These are phyloP conservation scores for Sphaerodactylus townsendi DNA, from an alignment of 2,113 vertebrate species.

Conservation along the genomic window DNA sequence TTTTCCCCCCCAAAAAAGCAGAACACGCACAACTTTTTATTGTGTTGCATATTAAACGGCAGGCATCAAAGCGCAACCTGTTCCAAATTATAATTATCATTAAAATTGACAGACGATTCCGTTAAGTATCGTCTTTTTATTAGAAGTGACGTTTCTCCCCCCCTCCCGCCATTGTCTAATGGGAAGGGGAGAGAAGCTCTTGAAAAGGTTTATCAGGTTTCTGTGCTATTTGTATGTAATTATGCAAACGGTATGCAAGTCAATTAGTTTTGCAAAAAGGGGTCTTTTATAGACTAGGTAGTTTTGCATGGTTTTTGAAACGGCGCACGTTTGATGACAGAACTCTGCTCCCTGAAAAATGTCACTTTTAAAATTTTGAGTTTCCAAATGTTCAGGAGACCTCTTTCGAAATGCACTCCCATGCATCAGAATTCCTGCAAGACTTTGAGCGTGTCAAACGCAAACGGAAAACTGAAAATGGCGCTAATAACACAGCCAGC, in stretches of 20 bases:
- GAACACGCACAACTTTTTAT: background rate
- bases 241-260: background rate
- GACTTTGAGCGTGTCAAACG: slow-evolving; percentile 12
- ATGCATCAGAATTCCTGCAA: background rate
- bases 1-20: background rate
- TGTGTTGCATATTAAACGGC: background rate
- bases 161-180: background rate
- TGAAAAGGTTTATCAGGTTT: background rate
- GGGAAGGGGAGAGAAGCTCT: background rate
- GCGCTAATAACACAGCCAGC: background rate
- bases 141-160: background rate
- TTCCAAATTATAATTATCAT: background rate
- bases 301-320: slow-evolving; percentile 5
- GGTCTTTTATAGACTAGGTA: background rate
- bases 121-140: background rate
- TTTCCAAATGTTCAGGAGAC: background rate
- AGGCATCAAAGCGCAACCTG: background rate
- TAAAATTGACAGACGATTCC: background rate
- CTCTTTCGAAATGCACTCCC: background rate
- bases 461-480: slow-evolving; percentile 12
- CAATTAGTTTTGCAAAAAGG: slow-evolving; percentile 9
- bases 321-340: background rate
- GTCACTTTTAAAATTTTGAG: background rate
- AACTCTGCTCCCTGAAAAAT: background rate
- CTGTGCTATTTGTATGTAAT: slow-evolving; percentile 6